Conservation (phyloP, 2,888 invertebrate genomes). For the Cosmia pyralina region DNA sequence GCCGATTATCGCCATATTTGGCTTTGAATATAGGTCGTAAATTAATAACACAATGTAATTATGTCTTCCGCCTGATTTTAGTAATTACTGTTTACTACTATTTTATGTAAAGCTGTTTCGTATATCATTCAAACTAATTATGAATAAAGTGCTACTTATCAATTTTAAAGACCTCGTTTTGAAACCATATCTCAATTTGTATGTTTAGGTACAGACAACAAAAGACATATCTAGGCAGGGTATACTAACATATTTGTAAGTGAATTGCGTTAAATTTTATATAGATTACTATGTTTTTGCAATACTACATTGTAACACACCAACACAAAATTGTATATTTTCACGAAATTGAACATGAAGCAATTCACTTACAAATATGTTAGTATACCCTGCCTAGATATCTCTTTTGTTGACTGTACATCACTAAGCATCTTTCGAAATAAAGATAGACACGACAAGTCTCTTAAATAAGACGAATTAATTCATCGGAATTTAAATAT, state of each 20-base stretch:
- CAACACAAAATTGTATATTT: too few relatives aligned
- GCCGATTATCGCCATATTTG: slow-evolving; percentile 30
- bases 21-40: slow-evolving; percentile 26
- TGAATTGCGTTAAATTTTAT: too few relatives aligned
- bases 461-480: slow-evolving; percentile 6
- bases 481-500: slow-evolving; percentile 10
- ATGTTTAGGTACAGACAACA: too few relatives aligned
- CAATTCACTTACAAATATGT: too few relatives aligned
- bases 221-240: too few relatives aligned
- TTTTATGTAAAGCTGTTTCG: slow-evolving; percentile 19
- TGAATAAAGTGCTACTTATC: neutral
- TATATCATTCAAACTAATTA: slow-evolving; percentile 13
- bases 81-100: slow-evolving; percentile 31
- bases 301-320: too few relatives aligned
- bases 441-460: neutral
- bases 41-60: slow-evolving; percentile 39
- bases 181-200: neutral
- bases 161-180: neutral
- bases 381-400: too few relatives aligned
- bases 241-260: too few relatives aligned
- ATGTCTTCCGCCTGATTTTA: slow-evolving; percentile 23
- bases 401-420: too few relatives aligned
- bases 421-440: slow-evolving; percentile 4
- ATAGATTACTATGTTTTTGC: too few relatives aligned
- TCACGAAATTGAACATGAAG: too few relatives aligned